Percentiles rank a stretch among this genome's conserved stretches.
Evolutionary conservation across 2,888 invertebrate genomes (phyloP).

Genomic region (Halocaridina rubra): DNA sequence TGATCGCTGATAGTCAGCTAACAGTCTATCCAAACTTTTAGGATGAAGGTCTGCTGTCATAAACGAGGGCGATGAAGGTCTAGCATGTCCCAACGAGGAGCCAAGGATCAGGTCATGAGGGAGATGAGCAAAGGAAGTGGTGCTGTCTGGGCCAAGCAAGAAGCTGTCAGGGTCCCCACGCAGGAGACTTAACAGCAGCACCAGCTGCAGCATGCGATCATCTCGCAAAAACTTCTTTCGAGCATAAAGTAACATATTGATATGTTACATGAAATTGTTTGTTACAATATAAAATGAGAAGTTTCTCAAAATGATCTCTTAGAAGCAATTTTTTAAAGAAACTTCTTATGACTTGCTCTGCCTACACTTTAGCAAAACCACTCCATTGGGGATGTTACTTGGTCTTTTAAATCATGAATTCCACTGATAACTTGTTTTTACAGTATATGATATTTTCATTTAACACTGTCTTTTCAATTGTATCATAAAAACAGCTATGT

Average conservation of each 20-base stretch:
- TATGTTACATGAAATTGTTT: too few species aligned
- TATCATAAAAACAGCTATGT: too few species aligned
- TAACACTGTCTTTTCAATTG: too few species aligned
- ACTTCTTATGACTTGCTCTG: too few species aligned
- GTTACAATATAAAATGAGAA: too few species aligned
- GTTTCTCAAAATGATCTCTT: too few species aligned
- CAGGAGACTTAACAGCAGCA: constrained; percentile 44
- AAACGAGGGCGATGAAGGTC: constrained; percentile 36
- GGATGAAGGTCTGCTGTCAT: constrained; percentile 40
- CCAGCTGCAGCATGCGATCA: constrained; percentile 47
- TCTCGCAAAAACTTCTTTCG: constrained; percentile 48
- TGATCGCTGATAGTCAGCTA: constrained; percentile 49
- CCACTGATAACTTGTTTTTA: too few species aligned
- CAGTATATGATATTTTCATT: too few species aligned
- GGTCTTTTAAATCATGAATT: too few species aligned
- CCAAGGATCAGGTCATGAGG: constrained; percentile 48
- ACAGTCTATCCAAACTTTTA: constrained; percentile 41
- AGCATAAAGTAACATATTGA: constrained; percentile 43
- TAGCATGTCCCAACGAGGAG: constrained; percentile 45
- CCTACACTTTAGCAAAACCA: too few species aligned
- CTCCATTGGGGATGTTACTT: too few species aligned
- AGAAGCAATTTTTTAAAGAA: too few species aligned
- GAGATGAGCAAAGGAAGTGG: constrained; percentile 24
- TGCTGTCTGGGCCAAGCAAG: constrained; percentile 3
- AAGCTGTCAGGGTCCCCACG: constrained; percentile 46